Conservation (phyloP, 2,888 invertebrate species). For the Hesperia comma region DNA sequence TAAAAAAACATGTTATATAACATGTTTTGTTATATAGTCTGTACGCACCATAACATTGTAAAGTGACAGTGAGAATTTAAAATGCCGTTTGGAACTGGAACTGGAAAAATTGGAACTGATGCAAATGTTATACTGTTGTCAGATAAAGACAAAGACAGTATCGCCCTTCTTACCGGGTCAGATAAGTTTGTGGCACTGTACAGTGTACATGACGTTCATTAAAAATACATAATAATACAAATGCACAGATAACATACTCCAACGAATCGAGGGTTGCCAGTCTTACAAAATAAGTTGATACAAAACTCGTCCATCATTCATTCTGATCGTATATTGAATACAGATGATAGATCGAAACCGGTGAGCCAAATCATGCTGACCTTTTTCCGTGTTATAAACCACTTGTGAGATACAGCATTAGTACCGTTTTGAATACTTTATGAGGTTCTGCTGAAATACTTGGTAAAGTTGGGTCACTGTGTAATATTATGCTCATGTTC, state of each 20-base stretch:
- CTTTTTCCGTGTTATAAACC: not conserved
- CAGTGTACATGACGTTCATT: too few relatives aligned
- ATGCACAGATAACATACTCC: not conserved
- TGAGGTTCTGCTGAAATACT: not conserved
- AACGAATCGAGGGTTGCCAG: not conserved
- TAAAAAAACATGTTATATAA: too few relatives aligned
- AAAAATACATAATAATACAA: too few relatives aligned
- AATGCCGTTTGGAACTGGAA: too few relatives aligned
- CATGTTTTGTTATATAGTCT: too few relatives aligned
- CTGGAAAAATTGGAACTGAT: too few relatives aligned
- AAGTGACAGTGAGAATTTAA: too few relatives aligned
- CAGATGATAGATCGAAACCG: not conserved
- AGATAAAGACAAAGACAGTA: too few relatives aligned
- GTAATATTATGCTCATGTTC: not conserved
- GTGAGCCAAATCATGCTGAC: slow-evolving; percentile 4
- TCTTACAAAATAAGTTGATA: slow-evolving; percentile 1
- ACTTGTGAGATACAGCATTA: not conserved
- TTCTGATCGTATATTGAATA: slow-evolving; percentile 4
- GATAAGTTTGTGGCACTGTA: too few relatives aligned
- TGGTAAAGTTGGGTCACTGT: not conserved
- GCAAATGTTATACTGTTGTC: too few relatives aligned
- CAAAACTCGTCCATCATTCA: not conserved
- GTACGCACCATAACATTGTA: too few relatives aligned
- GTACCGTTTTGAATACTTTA: not conserved
- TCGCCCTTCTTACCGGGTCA: too few relatives aligned